phyloP scores from a whole-genome alignment of 2,888 invertebrate genomes.

The Eurois occulta region DNA sequence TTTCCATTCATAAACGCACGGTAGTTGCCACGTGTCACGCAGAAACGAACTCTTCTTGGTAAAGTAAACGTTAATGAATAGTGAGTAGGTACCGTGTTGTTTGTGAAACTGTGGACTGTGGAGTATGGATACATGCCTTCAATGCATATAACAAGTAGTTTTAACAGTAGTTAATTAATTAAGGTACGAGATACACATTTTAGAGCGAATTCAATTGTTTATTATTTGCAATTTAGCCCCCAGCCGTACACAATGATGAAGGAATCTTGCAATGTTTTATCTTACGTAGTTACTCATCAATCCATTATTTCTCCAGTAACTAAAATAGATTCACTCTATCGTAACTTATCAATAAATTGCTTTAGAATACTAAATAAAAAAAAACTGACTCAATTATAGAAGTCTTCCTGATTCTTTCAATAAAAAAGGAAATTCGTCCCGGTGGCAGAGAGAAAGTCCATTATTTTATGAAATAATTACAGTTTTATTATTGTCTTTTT shows the following conservation, averaged over 20 bases:
- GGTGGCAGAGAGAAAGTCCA: background rate
- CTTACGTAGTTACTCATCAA: background rate
- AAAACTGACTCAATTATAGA: conserved; percentile 28
- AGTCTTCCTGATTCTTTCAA: conserved; percentile 6
- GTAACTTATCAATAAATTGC: conserved; percentile 5
- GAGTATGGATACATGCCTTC: background rate
- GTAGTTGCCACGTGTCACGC: background rate
- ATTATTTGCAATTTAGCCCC: conserved; percentile 20
- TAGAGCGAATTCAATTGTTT: conserved; percentile 28
- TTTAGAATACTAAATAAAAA: conserved; percentile 7
- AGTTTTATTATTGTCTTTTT: background rate
- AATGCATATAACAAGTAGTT: conserved; percentile 3
- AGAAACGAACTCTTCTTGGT: background rate
- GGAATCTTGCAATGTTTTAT: conserved; percentile 1
- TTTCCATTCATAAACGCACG: background rate
- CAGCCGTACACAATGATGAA: background rate
- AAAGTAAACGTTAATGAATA: background rate
- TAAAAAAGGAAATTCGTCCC: background rate
- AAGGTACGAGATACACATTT: conserved; percentile 7
- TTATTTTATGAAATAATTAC: conserved; percentile 30
- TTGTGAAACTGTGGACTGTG: background rate
- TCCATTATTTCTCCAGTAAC: background rate
- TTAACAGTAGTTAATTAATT: conserved; percentile 25
- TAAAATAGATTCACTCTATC: background rate
- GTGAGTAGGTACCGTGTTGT: background rate